Percentiles rank a stretch among this genome's conserved stretches.
Evolutionary conservation across 1,140 invertebrate genomes (phyloP).

Genomic region (Chironomus striatipennis): DNA sequence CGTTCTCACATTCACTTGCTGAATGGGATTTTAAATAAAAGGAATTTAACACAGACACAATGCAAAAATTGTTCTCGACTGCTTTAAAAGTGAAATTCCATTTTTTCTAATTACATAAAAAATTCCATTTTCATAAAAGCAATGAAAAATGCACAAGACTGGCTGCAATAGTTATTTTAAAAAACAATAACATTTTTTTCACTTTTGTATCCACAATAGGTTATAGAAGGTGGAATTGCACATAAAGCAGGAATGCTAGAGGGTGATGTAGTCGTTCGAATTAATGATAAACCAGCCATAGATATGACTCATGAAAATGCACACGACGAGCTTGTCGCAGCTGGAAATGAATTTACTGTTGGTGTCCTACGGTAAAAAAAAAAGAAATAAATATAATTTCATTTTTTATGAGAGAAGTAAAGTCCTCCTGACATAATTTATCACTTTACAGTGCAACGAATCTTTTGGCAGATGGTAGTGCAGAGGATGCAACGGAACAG

Average conservation of each 20-base stretch:
- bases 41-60: no score
- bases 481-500: background rate
- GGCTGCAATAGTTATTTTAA: conserved; percentile 25
- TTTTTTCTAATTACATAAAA: no score
- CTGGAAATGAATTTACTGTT: conserved; percentile 68
- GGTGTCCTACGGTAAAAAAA: conserved; percentile 63
- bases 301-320: conserved; percentile 67
- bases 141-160: conserved; percentile 22
- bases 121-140: no score
- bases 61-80: no score
- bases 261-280: conserved; percentile 70
- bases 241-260: conserved; percentile 69
- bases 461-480: background rate
- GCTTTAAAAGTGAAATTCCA: no score
- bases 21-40: no score
- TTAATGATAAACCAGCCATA: conserved; percentile 59
- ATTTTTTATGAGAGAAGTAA: background rate
- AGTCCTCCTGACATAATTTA: background rate
- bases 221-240: conserved; percentile 66
- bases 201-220: conserved; percentile 43
- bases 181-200: no score
- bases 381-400: background rate
- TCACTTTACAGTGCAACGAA: background rate
- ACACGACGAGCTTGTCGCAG: conserved; percentile 60
- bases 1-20: no score